These are phyloP conservation scores for Philonicus albiceps DNA, from an alignment of 2,888 invertebrate genomes.

Conservation along the genomic window DNA sequence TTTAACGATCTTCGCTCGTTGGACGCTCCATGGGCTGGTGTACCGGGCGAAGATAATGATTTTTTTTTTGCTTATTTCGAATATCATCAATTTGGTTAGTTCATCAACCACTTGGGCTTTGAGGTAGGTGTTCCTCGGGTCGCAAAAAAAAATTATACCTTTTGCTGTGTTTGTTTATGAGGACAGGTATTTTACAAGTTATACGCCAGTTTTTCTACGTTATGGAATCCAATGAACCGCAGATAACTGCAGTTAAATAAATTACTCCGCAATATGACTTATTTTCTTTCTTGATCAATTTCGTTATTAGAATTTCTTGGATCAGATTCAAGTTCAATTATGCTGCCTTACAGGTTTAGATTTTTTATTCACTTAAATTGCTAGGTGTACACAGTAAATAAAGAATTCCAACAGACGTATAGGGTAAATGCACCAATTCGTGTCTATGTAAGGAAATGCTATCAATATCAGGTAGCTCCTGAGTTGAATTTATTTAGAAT, in stretches of 20 bases:
- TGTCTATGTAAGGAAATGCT: no score
- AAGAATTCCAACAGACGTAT: background rate
- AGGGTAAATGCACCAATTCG: no score
- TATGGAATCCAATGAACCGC: background rate
- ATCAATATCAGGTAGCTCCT: no score
- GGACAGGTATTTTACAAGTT: background rate
- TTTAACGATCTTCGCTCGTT: conserved; percentile 40
- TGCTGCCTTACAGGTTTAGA: background rate
- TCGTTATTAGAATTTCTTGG: background rate
- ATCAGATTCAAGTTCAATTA: background rate
- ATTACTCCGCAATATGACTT: background rate
- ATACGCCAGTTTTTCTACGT: background rate
- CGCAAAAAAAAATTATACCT: conserved; percentile 28
- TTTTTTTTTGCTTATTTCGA: conserved; percentile 31
- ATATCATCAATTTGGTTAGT: conserved; percentile 29
- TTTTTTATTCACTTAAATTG: background rate
- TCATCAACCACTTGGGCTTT: background rate
- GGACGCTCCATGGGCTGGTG: background rate
- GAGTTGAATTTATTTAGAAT: no score
- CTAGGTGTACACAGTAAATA: background rate
- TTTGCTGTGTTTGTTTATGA: conserved; percentile 26
- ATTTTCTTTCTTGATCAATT: background rate
- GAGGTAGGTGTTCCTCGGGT: background rate
- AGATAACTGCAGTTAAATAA: background rate
- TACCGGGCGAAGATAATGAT: conserved; percentile 1